phyloP scores from a whole-genome alignment of 2,113 vertebrate genomes.

The Oryzias curvinotus region DNA sequence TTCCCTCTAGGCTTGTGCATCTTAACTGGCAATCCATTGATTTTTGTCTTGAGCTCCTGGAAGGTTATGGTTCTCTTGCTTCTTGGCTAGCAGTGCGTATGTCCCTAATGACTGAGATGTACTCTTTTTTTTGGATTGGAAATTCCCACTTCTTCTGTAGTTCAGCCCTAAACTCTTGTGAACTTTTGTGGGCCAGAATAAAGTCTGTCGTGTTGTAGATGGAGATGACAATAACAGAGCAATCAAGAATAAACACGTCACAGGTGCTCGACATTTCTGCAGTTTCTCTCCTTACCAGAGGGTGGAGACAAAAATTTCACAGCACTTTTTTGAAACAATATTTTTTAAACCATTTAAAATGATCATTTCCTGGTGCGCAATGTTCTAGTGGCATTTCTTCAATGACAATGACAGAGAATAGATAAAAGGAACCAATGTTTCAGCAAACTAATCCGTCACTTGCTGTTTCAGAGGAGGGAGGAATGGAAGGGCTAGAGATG shows the following conservation, averaged over 20 bases:
- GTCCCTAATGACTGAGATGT: too few relatives aligned
- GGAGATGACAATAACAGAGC: background rate
- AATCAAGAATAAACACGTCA: background rate
- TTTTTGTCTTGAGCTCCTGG: too few relatives aligned
- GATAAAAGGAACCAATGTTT: slow-evolving; percentile 42
- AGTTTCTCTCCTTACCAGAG: background rate
- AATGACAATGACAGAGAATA: slow-evolving; percentile 53
- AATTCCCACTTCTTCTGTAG: too few relatives aligned
- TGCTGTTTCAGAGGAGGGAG: slow-evolving; percentile 58
- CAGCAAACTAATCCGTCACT: slow-evolving; percentile 61
- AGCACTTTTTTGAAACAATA: background rate
- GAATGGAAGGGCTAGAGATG: slow-evolving; percentile 57
- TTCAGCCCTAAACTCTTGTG: too few relatives aligned
- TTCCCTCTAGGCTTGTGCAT: too few relatives aligned
- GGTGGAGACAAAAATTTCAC: background rate
- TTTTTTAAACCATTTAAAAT: background rate
- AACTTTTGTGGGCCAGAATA: too few relatives aligned
- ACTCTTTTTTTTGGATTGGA: too few relatives aligned
- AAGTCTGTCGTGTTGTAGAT: too few relatives aligned
- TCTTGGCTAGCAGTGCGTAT: too few relatives aligned
- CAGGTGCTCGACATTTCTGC: background rate
- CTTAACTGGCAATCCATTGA: too few relatives aligned
- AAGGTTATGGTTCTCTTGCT: too few relatives aligned
- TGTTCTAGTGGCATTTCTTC: slow-evolving; percentile 7
- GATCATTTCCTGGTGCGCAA: background rate